Base-by-base conservation (phyloP, 2,888 invertebrate genomes). In the Acronicta alni region DNA sequence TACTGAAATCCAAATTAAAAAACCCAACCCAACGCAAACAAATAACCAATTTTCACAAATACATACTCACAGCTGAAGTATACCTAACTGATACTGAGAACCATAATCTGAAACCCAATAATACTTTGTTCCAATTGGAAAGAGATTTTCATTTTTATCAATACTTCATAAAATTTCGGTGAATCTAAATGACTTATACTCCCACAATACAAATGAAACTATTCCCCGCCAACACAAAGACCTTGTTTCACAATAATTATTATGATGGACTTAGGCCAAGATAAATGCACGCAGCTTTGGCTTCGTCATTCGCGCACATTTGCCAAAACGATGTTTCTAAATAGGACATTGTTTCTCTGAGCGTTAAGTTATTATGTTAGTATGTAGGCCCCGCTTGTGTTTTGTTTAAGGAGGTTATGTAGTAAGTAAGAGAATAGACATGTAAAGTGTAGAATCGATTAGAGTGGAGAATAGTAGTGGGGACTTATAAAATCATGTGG, bases 191-290 rank as follows among this genome's bases (percentile, higher is more conserved):
- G n/a, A n/a, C n/a, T n/a, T n/a, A n/a, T n/a, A n/a, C n/a, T 20
- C 20, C 20, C 20, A 23, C 6, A 6, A 23, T n/a, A n/a, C n/a
- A 18, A 17, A 26, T 3, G 16, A 35, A 18, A 0, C 1, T n/a
- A 15, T 9, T 32, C 1, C 8, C 55, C 81, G 77, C 80, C 57
- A 0, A n/a, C 55, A 76, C 37, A 74, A 18, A 39, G 44, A 57
- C 74, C 69, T 23, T 12, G 44, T 45, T 46, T 44, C 17, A 61
- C 56, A 74, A 79, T 80, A 80, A 83, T 85, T 79, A 82, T 79
- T 75, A 81, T 82, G 79, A 85, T 85, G 85, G 85, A 84, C 75
- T 71, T 67, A 72, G 74, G 81, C 86, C 86, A 86, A 86, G 82
- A 85, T 75, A 85, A 84, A 86, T 81, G 84, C 84, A 82, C 79